Evolutionary conservation across 1,140 invertebrate species (phyloP), one percentile per base, ranked within the genome.

Genomic region (Drosophila sechellia): DNA sequence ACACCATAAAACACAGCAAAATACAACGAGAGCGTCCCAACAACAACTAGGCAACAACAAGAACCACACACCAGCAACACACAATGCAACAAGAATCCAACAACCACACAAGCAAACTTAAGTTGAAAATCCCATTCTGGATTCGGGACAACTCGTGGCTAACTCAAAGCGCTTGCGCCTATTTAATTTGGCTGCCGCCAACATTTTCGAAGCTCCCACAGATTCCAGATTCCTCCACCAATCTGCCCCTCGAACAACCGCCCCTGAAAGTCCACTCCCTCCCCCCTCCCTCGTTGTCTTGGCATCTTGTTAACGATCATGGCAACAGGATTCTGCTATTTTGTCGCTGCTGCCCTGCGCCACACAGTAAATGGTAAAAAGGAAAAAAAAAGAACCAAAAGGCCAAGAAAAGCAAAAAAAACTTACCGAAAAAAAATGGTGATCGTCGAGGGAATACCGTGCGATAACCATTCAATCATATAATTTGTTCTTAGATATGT

Each of bases 241-340:
- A 57, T 53, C 68, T 31, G 34, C 53, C n/a, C 43, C 17, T 34
- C 8, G 17, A 27, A 20, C 54, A 5, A 8, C 11, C 22, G 8
- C 13, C 46, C 17, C 25, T 10, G 27, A 1, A 12, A 37, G 11
- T 13, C 20, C 20, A 22, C 20, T 2, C 20, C 20, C 20, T 2
- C 20, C 20, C 10, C 45, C 6, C 53, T 39, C 31, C 31, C 53
- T 57, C 75, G 65, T 86, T 86, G 79, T 86, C 83, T 86, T 78
- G 83, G 83, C 83, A 87, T 87, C 83, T 87, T 87, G 83, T 87
- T 87, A 87, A 87, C 83, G 83, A 87, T 89, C 83, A 89, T 86
- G 84, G 83, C 83, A 87, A 87, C 83, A 87, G 83, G 84, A 84
- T 87, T 87, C 83, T 89, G 83, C 83, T 89, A 87, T 87, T 87